phyloP scores from a whole-genome alignment of 1,140 invertebrate genomes.

The Harlomillsia oculata region DNA sequence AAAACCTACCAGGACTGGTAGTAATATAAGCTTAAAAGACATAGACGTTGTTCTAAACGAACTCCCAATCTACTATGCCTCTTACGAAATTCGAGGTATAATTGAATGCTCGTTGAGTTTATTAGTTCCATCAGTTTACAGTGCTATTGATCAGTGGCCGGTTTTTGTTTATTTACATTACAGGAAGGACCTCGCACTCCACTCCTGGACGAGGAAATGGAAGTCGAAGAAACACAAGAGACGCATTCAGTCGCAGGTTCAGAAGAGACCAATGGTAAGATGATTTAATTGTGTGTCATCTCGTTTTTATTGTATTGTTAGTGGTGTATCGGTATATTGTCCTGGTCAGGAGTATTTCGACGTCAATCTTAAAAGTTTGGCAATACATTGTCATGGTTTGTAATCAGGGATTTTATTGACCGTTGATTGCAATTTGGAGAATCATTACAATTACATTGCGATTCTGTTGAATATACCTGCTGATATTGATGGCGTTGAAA shows the following conservation, averaged over 20 bases:
- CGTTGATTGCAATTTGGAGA: too few species aligned
- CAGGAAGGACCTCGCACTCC: background rate
- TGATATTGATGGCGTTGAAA: too few species aligned
- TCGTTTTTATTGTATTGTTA: too few species aligned
- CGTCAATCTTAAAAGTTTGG: background rate
- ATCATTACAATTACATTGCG: too few species aligned
- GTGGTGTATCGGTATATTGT: background rate
- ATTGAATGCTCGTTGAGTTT: too few species aligned
- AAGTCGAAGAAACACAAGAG: conserved; percentile 32
- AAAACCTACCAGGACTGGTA: conserved; percentile 14
- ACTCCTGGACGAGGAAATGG: conserved; percentile 30
- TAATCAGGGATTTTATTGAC: too few species aligned
- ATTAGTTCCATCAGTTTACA: too few species aligned
- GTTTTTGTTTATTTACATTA: too few species aligned
- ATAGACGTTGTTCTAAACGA: conserved; percentile 10
- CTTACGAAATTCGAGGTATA: conserved; percentile 1
- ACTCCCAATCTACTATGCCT: conserved; percentile 15
- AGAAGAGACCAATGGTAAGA: background rate
- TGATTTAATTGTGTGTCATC: background rate
- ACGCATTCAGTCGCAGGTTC: background rate
- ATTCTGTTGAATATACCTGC: too few species aligned
- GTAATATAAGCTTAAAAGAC: conserved; percentile 17
- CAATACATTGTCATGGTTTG: too few species aligned
- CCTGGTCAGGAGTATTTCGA: background rate
- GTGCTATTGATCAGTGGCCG: too few species aligned